Evolutionary conservation across 2,797 vertebrate genomes (phyloP).

Genomic region (Gila robusta): DNA sequence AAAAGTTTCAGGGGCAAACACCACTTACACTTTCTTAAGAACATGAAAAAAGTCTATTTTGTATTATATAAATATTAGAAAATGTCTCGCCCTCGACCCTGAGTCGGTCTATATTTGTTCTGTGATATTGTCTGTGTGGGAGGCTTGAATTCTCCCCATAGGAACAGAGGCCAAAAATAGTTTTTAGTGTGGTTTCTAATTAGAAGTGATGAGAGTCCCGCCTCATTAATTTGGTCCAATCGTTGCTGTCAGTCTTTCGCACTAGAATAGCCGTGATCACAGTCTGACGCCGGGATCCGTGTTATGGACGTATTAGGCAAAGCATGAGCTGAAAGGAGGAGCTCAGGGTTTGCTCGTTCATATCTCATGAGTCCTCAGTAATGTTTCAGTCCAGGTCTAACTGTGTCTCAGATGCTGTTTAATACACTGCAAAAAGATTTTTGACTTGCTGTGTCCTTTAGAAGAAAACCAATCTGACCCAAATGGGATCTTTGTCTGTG

Average conservation of each 20-base stretch:
- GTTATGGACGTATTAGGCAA: constrained; percentile 89
- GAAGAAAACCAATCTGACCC: not conserved
- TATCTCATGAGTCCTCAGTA: not conserved
- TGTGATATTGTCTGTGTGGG: constrained; percentile 56
- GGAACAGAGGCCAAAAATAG: constrained; percentile 87
- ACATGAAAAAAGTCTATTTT: not conserved
- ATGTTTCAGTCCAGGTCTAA: not conserved
- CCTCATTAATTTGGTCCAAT: constrained; percentile 91
- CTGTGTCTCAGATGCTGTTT: not conserved
- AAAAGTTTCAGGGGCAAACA: not conserved
- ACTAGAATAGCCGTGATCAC: constrained; percentile 92
- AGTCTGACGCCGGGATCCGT: constrained; percentile 69
- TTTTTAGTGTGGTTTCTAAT: constrained; percentile 88
- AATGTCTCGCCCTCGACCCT: constrained; percentile 69
- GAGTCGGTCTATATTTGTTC: constrained; percentile 82
- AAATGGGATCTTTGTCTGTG: not conserved
- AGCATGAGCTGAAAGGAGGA: constrained; percentile 63
- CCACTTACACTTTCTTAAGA: not conserved
- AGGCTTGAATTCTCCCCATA: constrained; percentile 83
- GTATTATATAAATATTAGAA: not conserved
- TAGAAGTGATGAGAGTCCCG: constrained; percentile 86
- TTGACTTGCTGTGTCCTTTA: not conserved
- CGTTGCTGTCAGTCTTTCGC: constrained; percentile 82
- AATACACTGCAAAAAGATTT: not conserved
- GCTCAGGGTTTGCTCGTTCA: constrained; percentile 35